Evolutionary conservation across 2,888 invertebrate genomes (phyloP), one percentile per base, ranked within the genome.

Genomic region (Seira ritae): DNA sequence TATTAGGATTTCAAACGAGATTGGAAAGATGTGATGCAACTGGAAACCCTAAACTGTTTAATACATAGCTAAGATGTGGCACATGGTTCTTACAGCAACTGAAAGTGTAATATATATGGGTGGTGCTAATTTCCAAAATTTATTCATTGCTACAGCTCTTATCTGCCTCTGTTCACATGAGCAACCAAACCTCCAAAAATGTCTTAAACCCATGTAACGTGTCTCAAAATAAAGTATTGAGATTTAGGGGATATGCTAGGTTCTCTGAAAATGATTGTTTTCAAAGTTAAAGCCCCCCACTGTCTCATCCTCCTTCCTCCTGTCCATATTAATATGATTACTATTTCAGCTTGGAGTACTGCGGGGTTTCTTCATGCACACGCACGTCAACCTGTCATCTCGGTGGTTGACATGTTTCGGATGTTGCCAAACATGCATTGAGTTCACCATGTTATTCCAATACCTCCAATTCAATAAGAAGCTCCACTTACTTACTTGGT

Each of bases 311-410:
- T 42, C 12, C 42, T 42, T 42, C 42, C 4, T n/a, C 3, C 17
- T 60, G 60, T 60, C 60, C 60, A 60, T 60, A 60, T 60, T 60
- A 60, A 60, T 60, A 60, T 60, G 60, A 60, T 60, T 60, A 42
- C 12, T 8, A 60, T 3, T 8, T 60, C 12, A 60, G 60, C 10
- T 60, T 60, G 60, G 60, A 60, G 60, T 74, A 74, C 74, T 62
- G 37, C 31, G 31, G 65, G 65, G 62, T 55, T 23, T 67, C 42
- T 46, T 74, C 74, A 68, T 60, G 42, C 68, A 68, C 17, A 68
- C 24, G 68, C 68, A 68, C 42, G 68, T 68, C 68, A 68, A 68
- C 68, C 68, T 68, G 68, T 68, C 68, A 68, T 68, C 37, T 68
- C 12, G 37, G 3, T 3, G 17, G 60, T 60, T 60, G 60, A 60